Conservation (phyloP, 1,140 invertebrate genomes). For the Lasaia peninsularis region DNA sequence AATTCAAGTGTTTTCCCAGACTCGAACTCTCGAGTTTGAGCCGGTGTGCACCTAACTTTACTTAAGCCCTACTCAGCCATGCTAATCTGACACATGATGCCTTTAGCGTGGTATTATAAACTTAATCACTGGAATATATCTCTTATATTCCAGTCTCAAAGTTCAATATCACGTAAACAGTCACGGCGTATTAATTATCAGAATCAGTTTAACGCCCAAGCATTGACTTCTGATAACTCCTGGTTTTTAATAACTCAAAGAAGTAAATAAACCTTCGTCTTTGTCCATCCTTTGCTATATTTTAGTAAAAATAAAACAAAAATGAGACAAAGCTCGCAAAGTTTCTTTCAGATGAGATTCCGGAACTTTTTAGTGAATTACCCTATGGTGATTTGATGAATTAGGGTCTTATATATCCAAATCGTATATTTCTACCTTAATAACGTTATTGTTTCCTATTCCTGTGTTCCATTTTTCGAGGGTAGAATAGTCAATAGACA, state of each 20-base stretch:
- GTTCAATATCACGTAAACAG: not conserved
- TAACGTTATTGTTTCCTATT: no score
- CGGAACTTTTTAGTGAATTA: no score
- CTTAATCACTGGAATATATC: not conserved
- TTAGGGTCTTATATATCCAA: no score
- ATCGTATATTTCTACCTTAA: no score
- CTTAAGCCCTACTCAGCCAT: slow-evolving; percentile 9
- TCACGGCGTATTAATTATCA: not conserved
- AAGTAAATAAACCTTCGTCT: not conserved
- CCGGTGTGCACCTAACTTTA: not conserved
- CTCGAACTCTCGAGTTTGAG: not conserved
- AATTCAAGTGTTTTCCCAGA: no score
- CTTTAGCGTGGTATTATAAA: slow-evolving; percentile 4
- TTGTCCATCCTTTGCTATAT: not conserved
- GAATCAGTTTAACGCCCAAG: slow-evolving; percentile 4
- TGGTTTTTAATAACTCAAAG: not conserved
- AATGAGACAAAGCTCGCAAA: no score
- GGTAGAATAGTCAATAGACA: no score
- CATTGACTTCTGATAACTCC: slow-evolving; percentile 2
- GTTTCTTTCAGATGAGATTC: no score
- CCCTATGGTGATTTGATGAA: no score
- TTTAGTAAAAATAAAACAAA: no score
- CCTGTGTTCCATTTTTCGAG: no score
- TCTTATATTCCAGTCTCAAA: not conserved
- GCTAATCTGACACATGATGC: slow-evolving; percentile 9